phyloP scores from a whole-genome alignment of 2,113 vertebrate species.

The Notothenia rossii region DNA sequence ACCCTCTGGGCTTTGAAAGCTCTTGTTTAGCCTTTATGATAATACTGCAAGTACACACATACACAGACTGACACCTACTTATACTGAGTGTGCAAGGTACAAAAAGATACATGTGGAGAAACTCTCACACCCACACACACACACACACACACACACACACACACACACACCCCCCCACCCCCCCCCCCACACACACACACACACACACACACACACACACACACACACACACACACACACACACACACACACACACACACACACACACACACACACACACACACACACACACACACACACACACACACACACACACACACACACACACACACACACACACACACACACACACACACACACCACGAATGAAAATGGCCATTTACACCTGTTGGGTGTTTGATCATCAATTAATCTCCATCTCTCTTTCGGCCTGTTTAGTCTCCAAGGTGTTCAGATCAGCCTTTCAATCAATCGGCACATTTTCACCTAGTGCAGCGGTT shows the following conservation, averaged over 20 bases:
- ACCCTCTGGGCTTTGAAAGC: slow-evolving; percentile 74
- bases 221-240: too few species aligned
- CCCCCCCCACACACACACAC: too few species aligned
- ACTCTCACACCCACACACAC: slow-evolving; percentile 24
- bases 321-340: too few species aligned
- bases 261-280: too few species aligned
- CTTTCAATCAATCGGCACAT: slow-evolving; percentile 34
- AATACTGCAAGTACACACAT: slow-evolving; percentile 47
- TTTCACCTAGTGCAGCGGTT: too few species aligned
- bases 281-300: too few species aligned
- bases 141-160: slow-evolving; percentile 16
- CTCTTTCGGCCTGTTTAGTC: slow-evolving; percentile 62
- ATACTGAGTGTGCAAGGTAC: too few species aligned
- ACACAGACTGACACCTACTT: slow-evolving; percentile 20
- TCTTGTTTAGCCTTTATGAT: slow-evolving; percentile 54
- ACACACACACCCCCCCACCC: too few species aligned
- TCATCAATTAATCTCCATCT: slow-evolving; percentile 80
- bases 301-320: too few species aligned
- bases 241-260: too few species aligned
- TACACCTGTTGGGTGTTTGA: slow-evolving; percentile 83
- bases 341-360: too few species aligned
- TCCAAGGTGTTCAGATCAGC: slow-evolving; percentile 39
- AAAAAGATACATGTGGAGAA: slow-evolving; percentile 57
- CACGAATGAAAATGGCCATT: slow-evolving; percentile 71
- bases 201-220: too few species aligned